phyloP scores from a whole-genome alignment of 2,888 invertebrate genomes.

The Tinea trinotella region DNA sequence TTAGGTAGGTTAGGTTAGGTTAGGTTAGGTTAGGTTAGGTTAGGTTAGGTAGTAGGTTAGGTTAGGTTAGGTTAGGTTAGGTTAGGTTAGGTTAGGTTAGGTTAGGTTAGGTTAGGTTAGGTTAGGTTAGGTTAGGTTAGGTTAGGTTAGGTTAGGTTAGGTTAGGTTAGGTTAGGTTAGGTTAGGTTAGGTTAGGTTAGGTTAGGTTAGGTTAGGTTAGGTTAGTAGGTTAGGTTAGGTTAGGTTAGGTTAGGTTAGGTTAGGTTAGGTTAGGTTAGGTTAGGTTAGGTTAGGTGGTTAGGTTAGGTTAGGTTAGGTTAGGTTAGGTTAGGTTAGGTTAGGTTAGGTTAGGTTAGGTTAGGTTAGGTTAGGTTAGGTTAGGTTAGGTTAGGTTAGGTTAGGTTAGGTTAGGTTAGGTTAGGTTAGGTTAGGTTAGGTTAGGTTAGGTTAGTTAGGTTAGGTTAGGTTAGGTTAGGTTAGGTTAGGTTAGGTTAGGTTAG shows the following conservation, averaged over 20 bases:
- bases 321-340: constrained; percentile 19
- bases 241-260: constrained; percentile 19
- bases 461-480: constrained; percentile 20
- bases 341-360: constrained; percentile 21
- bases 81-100: constrained; percentile 22
- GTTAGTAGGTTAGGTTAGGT: too few species aligned
- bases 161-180: constrained; percentile 19
- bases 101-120: constrained; percentile 22
- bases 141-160: constrained; percentile 22
- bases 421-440: constrained; percentile 22
- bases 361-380: constrained; percentile 18
- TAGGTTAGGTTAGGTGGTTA: too few species aligned
- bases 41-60: constrained; percentile 21
- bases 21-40: constrained; percentile 20
- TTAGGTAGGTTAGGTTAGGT: too few species aligned
- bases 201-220: constrained; percentile 21
- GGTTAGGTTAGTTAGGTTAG: constrained; percentile 21
- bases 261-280: constrained; percentile 22
- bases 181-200: constrained; percentile 22
- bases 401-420: constrained; percentile 22
- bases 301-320: constrained; percentile 19
- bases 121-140: constrained; percentile 22
- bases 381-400: constrained; percentile 20
- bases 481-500: constrained; percentile 20
- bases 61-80: constrained; percentile 24